Percentiles rank a stretch among this genome's conserved stretches.
phyloP scores from a whole-genome alignment of 2,797 vertebrate species.

The Sternotherus odoratus region DNA sequence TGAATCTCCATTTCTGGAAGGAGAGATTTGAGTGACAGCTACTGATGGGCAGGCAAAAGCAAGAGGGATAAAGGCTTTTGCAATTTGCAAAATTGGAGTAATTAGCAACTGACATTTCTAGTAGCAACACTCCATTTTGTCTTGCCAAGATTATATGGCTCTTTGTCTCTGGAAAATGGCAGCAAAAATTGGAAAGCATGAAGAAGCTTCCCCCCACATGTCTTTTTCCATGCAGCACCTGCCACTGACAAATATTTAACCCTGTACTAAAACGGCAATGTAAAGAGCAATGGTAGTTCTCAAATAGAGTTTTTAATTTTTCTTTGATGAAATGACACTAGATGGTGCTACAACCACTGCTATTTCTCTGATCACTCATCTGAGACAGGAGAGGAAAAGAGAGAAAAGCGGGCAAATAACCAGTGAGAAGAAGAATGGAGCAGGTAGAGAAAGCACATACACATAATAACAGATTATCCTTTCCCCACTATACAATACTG shows the following conservation, averaged over 20 bases:
- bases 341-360: constrained; percentile 50
- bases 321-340: constrained; percentile 42
- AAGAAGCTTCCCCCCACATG: background rate
- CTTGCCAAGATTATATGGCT: background rate
- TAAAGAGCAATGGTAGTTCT: background rate
- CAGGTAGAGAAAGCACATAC: background rate
- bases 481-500: background rate
- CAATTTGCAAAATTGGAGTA: background rate
- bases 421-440: background rate
- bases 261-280: background rate
- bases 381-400: background rate
- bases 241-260: background rate
- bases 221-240: background rate
- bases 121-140: background rate
- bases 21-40: background rate
- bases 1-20: background rate
- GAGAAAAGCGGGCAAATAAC: background rate
- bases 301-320: background rate
- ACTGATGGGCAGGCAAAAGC: background rate
- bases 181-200: background rate
- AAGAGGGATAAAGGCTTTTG: background rate
- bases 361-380: rapidly evolving
- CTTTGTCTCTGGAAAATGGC: background rate
- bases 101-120: background rate
- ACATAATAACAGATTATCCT: rapidly evolving